Base-by-base conservation (phyloP, 2,888 invertebrate genomes). In the Apotomis capreana region DNA sequence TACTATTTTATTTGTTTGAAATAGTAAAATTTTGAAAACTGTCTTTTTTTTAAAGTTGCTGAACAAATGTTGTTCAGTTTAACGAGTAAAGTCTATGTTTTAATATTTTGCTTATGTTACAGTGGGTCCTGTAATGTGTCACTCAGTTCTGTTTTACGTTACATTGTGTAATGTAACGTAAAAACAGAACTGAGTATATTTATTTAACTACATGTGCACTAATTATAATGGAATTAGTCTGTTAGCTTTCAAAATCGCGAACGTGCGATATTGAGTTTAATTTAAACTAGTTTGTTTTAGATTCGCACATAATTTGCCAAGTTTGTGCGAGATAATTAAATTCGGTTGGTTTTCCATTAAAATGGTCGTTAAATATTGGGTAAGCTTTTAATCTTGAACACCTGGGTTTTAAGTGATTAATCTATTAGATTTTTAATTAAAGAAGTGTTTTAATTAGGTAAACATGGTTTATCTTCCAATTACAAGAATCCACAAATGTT, bases 261-360 rank as follows among this genome's bases (percentile, higher is more conserved):
- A 51, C 51, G 58, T 59, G 57, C 37, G 67, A 37, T 67, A 51
- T 58, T 49, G 57, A 26, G 57, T 15, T 12, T 51, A 15, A 36
- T 13, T 59, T 49, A 55, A 64, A 58, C 69, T 63, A 59, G 69
- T 60, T 70, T 70, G 60, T 55, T 67, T 46, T 67, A 51, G 67
- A 60, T 59, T 59, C 44, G 57, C 44, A 52, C 49, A 68, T 58
- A 44, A 71, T 61, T 26, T 71, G 49, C 61, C 49, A 13, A 58
- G 60, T 61, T 69, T 46, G 57, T 26, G 36, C 54, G 51, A 51
- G 67, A 62, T 71, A 61, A 71, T 71, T 71, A 68, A 36, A 68
- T 71, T 58, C 36, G 10, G 69, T 65, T 60, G 65, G 60, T 70
- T 70, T 60, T 62, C 55, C 54, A 60, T 71, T 67, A 61, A 67